Conservation (phyloP, 2,888 invertebrate species). For the Autographa pulchrina region DNA sequence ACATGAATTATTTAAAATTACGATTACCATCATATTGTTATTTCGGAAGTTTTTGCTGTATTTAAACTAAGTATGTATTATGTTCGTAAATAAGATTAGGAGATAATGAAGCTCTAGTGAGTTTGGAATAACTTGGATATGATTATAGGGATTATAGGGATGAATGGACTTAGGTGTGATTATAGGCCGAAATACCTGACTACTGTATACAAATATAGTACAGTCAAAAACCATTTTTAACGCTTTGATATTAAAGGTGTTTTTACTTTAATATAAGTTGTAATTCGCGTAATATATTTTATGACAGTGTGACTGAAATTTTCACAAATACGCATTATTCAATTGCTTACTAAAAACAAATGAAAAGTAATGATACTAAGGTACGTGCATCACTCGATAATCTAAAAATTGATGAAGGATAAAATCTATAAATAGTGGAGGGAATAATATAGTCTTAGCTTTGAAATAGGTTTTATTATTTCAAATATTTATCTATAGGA, state of each 20-base stretch:
- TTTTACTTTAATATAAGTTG: too few species aligned
- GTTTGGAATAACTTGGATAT: slow-evolving; percentile 1
- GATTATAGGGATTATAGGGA: too few species aligned
- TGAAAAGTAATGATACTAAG: slow-evolving; percentile 33
- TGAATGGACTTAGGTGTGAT: neutral
- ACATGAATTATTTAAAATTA: slow-evolving; percentile 38
- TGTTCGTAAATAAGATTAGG: neutral
- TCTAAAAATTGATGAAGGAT: slow-evolving; percentile 65
- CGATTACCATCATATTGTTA: slow-evolving; percentile 15
- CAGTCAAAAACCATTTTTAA: neutral
- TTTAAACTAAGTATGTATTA: neutral
- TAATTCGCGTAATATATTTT: too few species aligned
- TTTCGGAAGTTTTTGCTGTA: slow-evolving; percentile 16
- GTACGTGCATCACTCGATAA: slow-evolving; percentile 64
- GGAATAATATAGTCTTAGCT: slow-evolving; percentile 83
- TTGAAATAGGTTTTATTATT: slow-evolving; percentile 65
- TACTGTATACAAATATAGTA: neutral
- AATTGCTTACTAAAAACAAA: slow-evolving; percentile 10
- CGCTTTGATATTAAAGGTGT: too few species aligned
- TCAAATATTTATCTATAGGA: slow-evolving; percentile 50
- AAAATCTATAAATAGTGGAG: slow-evolving; percentile 81
- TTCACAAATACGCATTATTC: neutral
- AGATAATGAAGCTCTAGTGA: neutral
- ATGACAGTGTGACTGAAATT: neutral
- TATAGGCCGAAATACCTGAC: neutral